These are phyloP conservation scores for Mormyrus lacerda DNA, from an alignment of 2,113 vertebrate genomes.

Conservation along the genomic window DNA sequence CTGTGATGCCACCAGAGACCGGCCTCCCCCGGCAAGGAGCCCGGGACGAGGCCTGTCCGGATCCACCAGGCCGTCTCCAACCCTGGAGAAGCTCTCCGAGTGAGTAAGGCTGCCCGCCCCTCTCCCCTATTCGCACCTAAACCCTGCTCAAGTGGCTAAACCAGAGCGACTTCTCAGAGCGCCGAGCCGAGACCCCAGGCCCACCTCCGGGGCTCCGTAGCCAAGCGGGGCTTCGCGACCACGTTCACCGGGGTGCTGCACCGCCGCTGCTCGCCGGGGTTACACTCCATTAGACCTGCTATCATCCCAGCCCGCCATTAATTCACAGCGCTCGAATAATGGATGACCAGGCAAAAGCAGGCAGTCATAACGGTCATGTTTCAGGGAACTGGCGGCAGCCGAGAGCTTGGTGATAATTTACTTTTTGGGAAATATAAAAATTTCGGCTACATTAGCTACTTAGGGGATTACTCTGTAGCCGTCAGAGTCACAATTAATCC, in stretches of 20 bases:
- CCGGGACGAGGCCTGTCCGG: background rate
- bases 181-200: background rate
- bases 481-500: background rate
- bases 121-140: background rate
- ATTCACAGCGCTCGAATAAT: background rate
- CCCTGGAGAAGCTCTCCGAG: background rate
- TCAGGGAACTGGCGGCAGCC: background rate
- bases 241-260: constrained; percentile 33
- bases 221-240: constrained; percentile 11
- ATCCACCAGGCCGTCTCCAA: background rate
- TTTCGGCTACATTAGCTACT: background rate
- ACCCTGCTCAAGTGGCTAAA: background rate
- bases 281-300: background rate
- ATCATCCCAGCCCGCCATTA: background rate
- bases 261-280: background rate
- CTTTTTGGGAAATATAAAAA: background rate
- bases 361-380: background rate
- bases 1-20: background rate
- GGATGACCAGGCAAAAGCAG: background rate
- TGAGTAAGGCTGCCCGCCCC: background rate
- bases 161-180: background rate
- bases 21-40: background rate
- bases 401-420: background rate
- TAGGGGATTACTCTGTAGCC: background rate
- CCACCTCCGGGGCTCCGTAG: background rate